These are phyloP conservation scores for Rhinella marina DNA, from an alignment of 2,797 vertebrate species.

Conservation along the genomic window DNA sequence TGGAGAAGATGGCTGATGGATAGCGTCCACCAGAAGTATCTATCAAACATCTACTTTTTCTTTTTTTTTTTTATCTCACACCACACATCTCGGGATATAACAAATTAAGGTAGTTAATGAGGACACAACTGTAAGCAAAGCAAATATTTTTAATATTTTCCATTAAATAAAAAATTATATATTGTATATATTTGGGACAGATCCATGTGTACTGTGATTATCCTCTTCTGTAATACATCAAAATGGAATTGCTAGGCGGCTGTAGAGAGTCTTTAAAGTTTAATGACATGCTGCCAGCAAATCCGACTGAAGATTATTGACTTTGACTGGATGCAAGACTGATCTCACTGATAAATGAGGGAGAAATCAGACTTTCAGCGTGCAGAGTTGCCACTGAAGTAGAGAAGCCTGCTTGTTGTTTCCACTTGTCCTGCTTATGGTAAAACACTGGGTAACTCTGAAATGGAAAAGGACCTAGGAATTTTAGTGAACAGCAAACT, in stretches of 20 bases:
- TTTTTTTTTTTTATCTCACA: too few relatives aligned
- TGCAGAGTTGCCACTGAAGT: not conserved
- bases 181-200: not conserved
- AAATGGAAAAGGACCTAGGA: too few relatives aligned
- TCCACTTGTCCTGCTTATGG: not conserved
- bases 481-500: too few relatives aligned
- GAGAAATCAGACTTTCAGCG: not conserved
- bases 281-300: not conserved
- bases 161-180: not conserved
- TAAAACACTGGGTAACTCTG: too few relatives aligned
- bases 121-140: too few relatives aligned
- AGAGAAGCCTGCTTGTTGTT: not conserved
- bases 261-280: not conserved
- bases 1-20: too few relatives aligned
- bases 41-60: too few relatives aligned
- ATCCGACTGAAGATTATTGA: slow-evolving; percentile 4
- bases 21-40: too few relatives aligned
- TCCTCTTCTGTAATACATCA: not conserved
- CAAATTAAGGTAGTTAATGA: too few relatives aligned
- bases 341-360: not conserved
- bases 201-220: not conserved
- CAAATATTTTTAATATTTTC: not conserved
- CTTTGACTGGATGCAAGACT: not conserved
- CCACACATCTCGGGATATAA: too few relatives aligned
- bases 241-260: not conserved